These are phyloP conservation scores for Chymomyza costata DNA, from an alignment of 1,140 invertebrate genomes.

Conservation along the genomic window DNA sequence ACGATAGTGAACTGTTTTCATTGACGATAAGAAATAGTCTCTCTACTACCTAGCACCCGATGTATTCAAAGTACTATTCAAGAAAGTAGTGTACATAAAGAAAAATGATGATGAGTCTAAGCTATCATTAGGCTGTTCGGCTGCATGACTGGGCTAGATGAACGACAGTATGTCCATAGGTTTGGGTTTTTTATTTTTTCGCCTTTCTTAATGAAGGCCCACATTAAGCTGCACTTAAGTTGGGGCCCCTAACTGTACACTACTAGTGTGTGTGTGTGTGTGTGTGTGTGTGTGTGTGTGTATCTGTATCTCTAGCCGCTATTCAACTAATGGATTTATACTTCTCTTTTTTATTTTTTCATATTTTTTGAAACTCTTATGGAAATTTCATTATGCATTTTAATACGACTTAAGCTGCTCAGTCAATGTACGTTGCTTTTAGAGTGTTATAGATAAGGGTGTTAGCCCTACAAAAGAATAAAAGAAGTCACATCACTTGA, in stretches of 20 bases:
- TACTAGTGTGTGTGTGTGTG: too few relatives aligned
- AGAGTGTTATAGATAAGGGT: conserved; percentile 9
- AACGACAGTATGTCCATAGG: too few relatives aligned
- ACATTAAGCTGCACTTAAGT: conserved; percentile 49
- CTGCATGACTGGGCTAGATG: conserved; percentile 1
- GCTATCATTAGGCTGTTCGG: conserved; percentile 38
- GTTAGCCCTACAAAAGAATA: too few relatives aligned
- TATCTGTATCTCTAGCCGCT: neutral
- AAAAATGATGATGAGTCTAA: conserved; percentile 43
- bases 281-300: too few relatives aligned
- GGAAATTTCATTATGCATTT: conserved; percentile 23
- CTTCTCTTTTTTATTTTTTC: conserved; percentile 19
- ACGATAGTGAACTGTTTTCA: too few relatives aligned
- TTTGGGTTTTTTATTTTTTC: neutral
- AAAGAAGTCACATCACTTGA: conserved; percentile 11
- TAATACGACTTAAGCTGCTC: conserved; percentile 10
- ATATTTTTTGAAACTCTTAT: conserved; percentile 7
- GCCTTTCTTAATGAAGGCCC: conserved; percentile 32
- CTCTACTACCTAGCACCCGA: too few relatives aligned
- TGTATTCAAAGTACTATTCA: too few relatives aligned
- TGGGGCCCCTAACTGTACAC: conserved; percentile 27
- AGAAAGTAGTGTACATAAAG: conserved; percentile 7
- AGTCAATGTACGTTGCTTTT: neutral
- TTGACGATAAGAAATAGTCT: too few relatives aligned
- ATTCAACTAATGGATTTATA: conserved; percentile 39